Base-by-base conservation (phyloP, 2,888 invertebrate species). In the Platerodrilus igneus region DNA sequence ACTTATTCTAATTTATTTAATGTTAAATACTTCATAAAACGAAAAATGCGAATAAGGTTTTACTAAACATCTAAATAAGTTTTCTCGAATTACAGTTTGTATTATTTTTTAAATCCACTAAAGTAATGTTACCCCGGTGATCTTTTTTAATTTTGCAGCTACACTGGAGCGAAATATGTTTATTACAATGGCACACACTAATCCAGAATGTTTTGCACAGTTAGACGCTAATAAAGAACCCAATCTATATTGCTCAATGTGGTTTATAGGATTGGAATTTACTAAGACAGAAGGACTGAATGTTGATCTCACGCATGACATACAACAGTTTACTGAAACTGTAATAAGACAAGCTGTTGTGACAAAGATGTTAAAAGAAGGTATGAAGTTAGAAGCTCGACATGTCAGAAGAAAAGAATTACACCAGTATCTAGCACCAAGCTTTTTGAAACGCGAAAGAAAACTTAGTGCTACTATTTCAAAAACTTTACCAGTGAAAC, bases 261-360 rank as follows among this genome's bases (percentile, higher is more conserved):
- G 99, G 99, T 97, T 97, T 69, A 93, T 99, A 57, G 99, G 99
- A 0, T 74, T 99, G 33, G 84, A 87, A 48, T 94, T 99, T 64
- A 84, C 86, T 56, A 91, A 90, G 71, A 81, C 84, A 8, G 84
- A 86, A 63, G 87, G 86, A 63, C 73, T 91, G 31, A 93, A 94
- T 61, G 82, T 99, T 33, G 92, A 97, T 70, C 78, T 97, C 41
- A 96, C 96, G 0, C 81, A 82, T 52, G 95, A 94, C 62, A 96
- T 97, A 51, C 84, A 86, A 55, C 79, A 79, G 32, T 97, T 97
- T 69, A 91, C 89, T 0, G 86, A 92, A 58, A 81, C 86, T 18
- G 92, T 94, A 64, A 80, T 79, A 65, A 77, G 79, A 52, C 85
- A 86, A 64, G 89, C 87, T 0, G 76, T 77, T 48, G 76, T 77